phyloP scores from a whole-genome alignment of 2,113 vertebrate genomes.

The Monarcha castaneiventris region DNA sequence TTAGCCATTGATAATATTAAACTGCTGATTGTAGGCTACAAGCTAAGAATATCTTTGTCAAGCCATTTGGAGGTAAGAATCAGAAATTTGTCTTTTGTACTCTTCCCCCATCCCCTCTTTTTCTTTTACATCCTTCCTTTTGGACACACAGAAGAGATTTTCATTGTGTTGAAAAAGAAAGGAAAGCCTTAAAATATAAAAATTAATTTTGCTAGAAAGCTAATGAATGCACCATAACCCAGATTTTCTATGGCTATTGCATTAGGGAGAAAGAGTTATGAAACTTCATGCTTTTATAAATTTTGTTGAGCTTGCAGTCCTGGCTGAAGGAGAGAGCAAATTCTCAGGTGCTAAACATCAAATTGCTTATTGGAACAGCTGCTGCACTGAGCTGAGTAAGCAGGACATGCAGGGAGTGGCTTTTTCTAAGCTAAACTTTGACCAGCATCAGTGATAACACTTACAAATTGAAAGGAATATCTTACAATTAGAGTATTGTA shows the following conservation, averaged over 20 bases:
- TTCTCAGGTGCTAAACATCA: slow-evolving; percentile 73
- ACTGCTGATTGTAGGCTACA: not conserved
- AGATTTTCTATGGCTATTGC: slow-evolving; percentile 45
- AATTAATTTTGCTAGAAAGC: slow-evolving; percentile 41
- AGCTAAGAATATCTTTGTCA: not conserved
- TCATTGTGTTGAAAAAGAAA: not conserved
- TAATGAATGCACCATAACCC: slow-evolving; percentile 50
- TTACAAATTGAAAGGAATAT: not conserved
- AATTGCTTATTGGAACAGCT: slow-evolving; percentile 77
- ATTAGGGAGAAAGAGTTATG: slow-evolving; percentile 46
- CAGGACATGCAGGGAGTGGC: slow-evolving; percentile 44
- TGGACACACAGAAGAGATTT: not conserved
- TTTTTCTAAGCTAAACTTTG: slow-evolving; percentile 10
- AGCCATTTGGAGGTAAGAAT: not conserved
- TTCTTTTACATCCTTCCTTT: not conserved
- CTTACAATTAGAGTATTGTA: not conserved
- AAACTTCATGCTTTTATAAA: slow-evolving; percentile 63
- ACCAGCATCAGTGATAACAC: not conserved
- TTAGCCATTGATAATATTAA: not conserved
- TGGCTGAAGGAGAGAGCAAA: slow-evolving; percentile 62
- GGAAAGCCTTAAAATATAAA: not conserved
- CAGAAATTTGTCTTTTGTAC: not conserved
- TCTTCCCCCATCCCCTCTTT: not conserved
- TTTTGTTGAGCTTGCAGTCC: slow-evolving; percentile 77
- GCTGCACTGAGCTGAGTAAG: slow-evolving; percentile 72